These are phyloP conservation scores for Delphinus delphis DNA, from an alignment of 2,113 vertebrate genomes.

Conservation along the genomic window DNA sequence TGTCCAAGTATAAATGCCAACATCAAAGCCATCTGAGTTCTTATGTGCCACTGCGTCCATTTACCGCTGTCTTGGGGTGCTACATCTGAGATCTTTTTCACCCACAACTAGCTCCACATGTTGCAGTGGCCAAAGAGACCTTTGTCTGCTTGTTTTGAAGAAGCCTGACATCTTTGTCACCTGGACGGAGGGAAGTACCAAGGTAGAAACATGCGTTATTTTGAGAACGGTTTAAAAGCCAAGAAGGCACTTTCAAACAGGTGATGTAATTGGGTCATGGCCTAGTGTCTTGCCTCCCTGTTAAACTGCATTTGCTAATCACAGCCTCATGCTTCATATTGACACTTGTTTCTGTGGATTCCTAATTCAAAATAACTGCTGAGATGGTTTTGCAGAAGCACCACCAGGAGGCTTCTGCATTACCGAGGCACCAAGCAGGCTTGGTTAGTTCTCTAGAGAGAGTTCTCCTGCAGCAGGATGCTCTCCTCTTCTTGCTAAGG, in stretches of 20 bases:
- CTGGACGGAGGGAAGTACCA: neutral
- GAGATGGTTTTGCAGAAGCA: neutral
- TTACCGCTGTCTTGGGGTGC: neutral
- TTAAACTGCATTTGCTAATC: neutral
- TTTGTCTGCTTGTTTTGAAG: neutral
- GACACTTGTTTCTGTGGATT: neutral
- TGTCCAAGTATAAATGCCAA: neutral
- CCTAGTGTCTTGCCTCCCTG: neutral
- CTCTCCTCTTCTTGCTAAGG: neutral
- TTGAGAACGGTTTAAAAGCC: neutral
- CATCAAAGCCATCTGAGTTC: rapidly evolving
- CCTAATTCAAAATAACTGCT: neutral
- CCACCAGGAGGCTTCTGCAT: neutral
- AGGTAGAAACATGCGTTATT: neutral
- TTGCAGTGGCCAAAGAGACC: neutral
- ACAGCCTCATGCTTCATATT: neutral
- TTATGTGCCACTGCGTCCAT: rapidly evolving
- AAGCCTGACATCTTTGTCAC: neutral
- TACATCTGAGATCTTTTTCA: neutral
- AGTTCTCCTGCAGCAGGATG: neutral
- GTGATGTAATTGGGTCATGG: neutral
- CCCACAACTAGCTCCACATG: neutral
- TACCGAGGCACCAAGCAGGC: neutral
- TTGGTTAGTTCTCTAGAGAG: neutral
- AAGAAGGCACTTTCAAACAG: neutral